Percentiles rank a stretch among this genome's conserved stretches.
phyloP scores from a whole-genome alignment of 2,888 invertebrate genomes.

The Tromatobia lineatoria region DNA sequence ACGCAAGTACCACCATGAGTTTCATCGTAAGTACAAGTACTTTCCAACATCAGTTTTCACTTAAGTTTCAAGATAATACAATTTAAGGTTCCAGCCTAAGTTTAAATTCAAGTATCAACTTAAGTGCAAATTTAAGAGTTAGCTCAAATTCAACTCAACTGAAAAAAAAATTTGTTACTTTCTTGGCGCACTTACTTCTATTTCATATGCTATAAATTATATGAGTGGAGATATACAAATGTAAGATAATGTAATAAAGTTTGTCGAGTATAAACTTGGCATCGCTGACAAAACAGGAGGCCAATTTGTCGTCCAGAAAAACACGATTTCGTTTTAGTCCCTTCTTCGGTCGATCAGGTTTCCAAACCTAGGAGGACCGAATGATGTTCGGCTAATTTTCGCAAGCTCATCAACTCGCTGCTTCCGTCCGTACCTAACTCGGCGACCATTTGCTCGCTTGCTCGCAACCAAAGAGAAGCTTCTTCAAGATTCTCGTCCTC shows the following conservation, averaged over 20 bases:
- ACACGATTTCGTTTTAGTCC: conserved; percentile 44
- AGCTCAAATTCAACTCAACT: too few relatives aligned
- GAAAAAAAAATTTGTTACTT: too few relatives aligned
- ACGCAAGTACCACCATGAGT: too few relatives aligned
- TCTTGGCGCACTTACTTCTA: too few relatives aligned
- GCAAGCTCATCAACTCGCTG: conserved; percentile 66
- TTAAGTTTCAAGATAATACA: too few relatives aligned
- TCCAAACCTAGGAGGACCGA: conserved; percentile 58
- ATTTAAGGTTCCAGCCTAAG: too few relatives aligned
- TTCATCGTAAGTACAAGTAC: too few relatives aligned
- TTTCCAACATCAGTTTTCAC: too few relatives aligned
- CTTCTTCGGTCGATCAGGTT: conserved; percentile 69
- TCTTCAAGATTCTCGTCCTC: conserved; percentile 48
- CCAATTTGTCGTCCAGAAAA: conserved; percentile 1
- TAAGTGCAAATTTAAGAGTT: too few relatives aligned
- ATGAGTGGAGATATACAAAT: not conserved
- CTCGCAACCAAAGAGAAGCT: conserved; percentile 50
- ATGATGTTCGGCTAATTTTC: conserved; percentile 65
- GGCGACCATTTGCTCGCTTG: conserved; percentile 41
- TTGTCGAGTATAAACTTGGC: conserved; percentile 1
- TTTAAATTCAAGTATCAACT: too few relatives aligned
- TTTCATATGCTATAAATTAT: conserved; percentile 31
- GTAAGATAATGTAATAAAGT: conserved; percentile 23
- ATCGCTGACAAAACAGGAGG: conserved; percentile 1
- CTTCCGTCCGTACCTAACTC: conserved; percentile 22